A percentile compares a stretch with the other conserved stretches of the same genome.
Conservation (phyloP, 2,113 vertebrate species). For the Antechinus stuartii region DNA sequence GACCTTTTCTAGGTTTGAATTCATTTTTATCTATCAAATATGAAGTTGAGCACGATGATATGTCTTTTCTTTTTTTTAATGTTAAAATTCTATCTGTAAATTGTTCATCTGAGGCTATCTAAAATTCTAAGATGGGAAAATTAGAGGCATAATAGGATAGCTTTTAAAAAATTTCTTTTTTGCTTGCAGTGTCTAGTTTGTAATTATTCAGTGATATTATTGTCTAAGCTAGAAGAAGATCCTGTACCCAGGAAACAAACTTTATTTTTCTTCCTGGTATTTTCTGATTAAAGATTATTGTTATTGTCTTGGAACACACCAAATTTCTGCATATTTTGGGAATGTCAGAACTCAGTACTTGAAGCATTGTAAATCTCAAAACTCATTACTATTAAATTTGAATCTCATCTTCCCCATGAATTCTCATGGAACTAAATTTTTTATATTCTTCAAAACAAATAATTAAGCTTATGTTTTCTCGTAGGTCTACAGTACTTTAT, state of each 20-base stretch:
- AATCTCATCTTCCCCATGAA: too few relatives aligned
- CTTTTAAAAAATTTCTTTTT: background rate
- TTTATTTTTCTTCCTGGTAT: background rate
- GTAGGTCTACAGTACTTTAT: too few relatives aligned
- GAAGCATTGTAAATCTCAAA: too few relatives aligned
- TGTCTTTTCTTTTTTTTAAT: background rate
- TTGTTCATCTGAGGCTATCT: background rate
- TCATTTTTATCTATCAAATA: background rate
- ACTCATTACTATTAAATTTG: too few relatives aligned
- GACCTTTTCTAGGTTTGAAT: background rate
- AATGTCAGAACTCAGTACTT: background rate
- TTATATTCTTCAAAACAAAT: too few relatives aligned
- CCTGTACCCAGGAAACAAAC: background rate
- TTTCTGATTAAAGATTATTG: background rate
- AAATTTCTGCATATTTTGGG: background rate
- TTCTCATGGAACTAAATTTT: too few relatives aligned
- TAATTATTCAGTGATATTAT: background rate
- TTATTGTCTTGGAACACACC: background rate
- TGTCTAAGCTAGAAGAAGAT: background rate
- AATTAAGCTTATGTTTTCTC: too few relatives aligned
- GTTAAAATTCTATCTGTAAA: background rate
- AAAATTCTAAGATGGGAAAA: background rate
- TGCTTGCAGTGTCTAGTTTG: background rate
- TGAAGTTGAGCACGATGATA: too few relatives aligned
- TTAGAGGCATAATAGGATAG: background rate